phyloP scores from a whole-genome alignment of 2,797 vertebrate species.

The Sebastes minor region DNA sequence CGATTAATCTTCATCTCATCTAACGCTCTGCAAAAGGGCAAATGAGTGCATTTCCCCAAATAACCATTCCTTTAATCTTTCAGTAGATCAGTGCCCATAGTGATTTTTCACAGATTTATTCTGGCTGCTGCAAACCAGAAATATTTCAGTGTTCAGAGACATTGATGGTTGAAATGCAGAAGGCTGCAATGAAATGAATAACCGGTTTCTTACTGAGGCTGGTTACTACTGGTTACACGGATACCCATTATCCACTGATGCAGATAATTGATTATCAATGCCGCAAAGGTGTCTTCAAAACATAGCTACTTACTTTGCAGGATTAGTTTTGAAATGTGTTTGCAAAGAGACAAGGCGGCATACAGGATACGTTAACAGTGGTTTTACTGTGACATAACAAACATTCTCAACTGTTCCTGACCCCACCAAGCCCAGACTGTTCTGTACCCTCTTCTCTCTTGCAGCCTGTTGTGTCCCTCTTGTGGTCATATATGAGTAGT shows the following conservation, averaged over 20 bases:
- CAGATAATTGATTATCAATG: not conserved
- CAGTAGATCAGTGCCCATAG: not conserved
- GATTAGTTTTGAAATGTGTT: not conserved
- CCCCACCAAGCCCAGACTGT: not conserved
- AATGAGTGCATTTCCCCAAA: not conserved
- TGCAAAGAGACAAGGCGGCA: not conserved
- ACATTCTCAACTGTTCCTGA: not conserved
- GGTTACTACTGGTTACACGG: not conserved
- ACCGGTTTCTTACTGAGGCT: not conserved
- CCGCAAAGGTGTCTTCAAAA: not conserved
- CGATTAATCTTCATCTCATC: not conserved
- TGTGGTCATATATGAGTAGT: conserved; percentile 34
- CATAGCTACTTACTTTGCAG: not conserved
- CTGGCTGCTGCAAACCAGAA: not conserved
- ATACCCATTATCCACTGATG: not conserved
- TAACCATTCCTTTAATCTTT: not conserved
- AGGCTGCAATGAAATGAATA: not conserved
- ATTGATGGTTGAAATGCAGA: not conserved
- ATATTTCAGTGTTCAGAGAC: not conserved
- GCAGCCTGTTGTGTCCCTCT: conserved; percentile 46
- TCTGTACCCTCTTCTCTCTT: not conserved
- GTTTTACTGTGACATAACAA: no score
- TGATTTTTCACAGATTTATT: not conserved
- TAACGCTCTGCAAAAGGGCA: not conserved
- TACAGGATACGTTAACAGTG: not conserved